These are phyloP conservation scores for Oryctes rhinoceros DNA, from an alignment of 1,140 invertebrate genomes.

Conservation along the genomic window DNA sequence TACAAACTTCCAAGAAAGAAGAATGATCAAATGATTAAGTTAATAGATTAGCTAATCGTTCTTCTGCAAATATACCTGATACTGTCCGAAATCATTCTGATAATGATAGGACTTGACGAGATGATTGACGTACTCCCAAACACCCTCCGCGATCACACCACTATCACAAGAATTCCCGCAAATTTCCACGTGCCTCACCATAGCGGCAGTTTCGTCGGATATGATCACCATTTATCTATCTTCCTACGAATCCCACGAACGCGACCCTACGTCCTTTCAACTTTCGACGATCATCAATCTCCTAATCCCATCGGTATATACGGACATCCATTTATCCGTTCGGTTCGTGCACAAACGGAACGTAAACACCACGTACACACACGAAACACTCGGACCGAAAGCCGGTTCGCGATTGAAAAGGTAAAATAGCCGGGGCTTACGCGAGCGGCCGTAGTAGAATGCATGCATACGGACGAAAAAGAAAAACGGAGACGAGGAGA, in stretches of 20 bases:
- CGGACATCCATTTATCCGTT: not conserved
- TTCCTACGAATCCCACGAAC: not conserved
- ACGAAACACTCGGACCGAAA: conserved; percentile 25
- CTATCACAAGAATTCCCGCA: conserved; percentile 49
- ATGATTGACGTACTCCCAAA: conserved; percentile 63
- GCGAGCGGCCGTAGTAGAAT: conserved; percentile 11
- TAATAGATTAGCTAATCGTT: not conserved
- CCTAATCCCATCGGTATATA: not conserved
- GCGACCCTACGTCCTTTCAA: not conserved
- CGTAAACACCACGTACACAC: not conserved
- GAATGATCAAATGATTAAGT: not conserved
- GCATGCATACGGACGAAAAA: conserved; percentile 16
- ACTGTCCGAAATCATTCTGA: conserved; percentile 45
- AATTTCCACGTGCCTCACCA: conserved; percentile 58
- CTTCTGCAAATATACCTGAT: conserved; percentile 45
- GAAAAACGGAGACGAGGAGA: not conserved
- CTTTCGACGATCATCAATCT: conserved; percentile 4
- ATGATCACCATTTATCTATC: conserved; percentile 34
- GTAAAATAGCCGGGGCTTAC: conserved; percentile 32
- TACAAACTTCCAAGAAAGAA: not conserved
- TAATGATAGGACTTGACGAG: conserved; percentile 60
- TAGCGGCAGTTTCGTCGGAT: conserved; percentile 42
- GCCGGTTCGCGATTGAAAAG: conserved; percentile 31
- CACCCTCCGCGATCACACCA: conserved; percentile 56
- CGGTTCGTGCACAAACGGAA: not conserved